phyloP scores from a whole-genome alignment of 2,888 invertebrate genomes.

The Tipula lateralis region DNA sequence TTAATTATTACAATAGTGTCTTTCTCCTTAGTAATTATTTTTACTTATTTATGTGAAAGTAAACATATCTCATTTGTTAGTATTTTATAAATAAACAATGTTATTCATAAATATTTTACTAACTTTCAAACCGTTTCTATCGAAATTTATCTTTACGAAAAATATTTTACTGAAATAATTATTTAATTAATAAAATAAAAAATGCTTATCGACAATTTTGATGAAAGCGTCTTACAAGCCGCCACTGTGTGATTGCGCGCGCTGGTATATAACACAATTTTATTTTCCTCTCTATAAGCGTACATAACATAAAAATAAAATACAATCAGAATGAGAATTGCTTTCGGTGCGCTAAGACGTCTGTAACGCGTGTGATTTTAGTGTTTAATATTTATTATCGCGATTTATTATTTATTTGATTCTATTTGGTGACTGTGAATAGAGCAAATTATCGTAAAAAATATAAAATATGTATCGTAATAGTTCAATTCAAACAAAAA shows the following conservation, averaged over 20 bases:
- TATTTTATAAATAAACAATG: too few relatives aligned
- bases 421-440: background rate
- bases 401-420: background rate
- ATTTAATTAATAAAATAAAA: too few relatives aligned
- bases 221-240: background rate
- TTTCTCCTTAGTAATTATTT: too few relatives aligned
- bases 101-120: too few relatives aligned
- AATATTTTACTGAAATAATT: too few relatives aligned
- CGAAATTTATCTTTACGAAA: too few relatives aligned
- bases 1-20: too few relatives aligned
- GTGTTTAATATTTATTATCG: background rate
- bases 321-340: background rate
- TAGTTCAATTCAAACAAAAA: background rate
- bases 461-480: background rate
- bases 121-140: too few relatives aligned
- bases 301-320: background rate
- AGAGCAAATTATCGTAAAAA: background rate
- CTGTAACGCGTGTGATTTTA: background rate
- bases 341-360: background rate
- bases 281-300: background rate
- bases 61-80: too few relatives aligned
- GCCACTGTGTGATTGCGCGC: background rate
- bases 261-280: background rate
- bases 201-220: too few relatives aligned
- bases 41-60: too few relatives aligned